Base-by-base conservation (phyloP, 1,140 invertebrate species). In the Tetramorium parvispinum region DNA sequence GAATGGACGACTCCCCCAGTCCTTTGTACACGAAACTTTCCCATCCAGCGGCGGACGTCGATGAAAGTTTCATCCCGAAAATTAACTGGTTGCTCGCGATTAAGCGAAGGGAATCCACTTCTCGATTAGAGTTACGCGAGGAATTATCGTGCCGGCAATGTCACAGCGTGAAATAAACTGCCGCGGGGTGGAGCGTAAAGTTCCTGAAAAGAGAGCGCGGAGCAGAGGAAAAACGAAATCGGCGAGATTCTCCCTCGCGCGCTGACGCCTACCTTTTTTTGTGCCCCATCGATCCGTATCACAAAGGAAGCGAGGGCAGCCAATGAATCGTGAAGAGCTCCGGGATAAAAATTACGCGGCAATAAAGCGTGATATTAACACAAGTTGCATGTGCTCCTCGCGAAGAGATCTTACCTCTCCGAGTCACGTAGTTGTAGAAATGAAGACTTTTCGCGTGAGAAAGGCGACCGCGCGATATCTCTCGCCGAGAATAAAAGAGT, bases 281-380 rank as follows among this genome's bases (percentile, higher is more conserved):
- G 46, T 21, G 78, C 24, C 21, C 21, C 55, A 73, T 43, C 61
- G 40, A 68, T 76, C 81, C 66, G 68, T 83, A 83, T 83, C 79
- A 83, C 79, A 83, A 83, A 83, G 79, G 68, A 83, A 51, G n/a
- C 59, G 51, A 21, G 21, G 32, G 59, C 57, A 55, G 59, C 32
- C 70, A 73, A 76, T 87, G 61, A 40, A 59, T 66, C 49, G 63
- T 51, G 63, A 85, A 71, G 70, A 55, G 63, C 21, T n/a, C 61
- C 86, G 77, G 71, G 65, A 87, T 87, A 53, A 65, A 71, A 87
- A 88, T 88, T 88, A 82, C 61, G 61, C 46, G 66, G 79, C 53
- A 75, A 83, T 75, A 83, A 73, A 83, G 68, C 79, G 32, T 59
- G 68, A 81, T 66, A 70, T 81, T 75, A 59, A 71, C 49, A 55